phyloP scores from a whole-genome alignment of 2,888 invertebrate genomes.

The Cosmia pyralina region DNA sequence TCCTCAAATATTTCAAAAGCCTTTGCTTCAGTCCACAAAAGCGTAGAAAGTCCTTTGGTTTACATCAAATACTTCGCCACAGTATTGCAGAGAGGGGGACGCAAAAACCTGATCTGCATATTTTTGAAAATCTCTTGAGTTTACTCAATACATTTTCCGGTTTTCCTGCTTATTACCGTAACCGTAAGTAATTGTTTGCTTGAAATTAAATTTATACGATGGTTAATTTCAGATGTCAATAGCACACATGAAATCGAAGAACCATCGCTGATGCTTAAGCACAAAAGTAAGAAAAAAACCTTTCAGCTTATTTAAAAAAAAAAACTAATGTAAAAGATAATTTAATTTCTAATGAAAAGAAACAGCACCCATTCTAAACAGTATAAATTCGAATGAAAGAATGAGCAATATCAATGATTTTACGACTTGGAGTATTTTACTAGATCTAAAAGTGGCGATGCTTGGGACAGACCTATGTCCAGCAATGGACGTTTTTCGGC shows the following conservation, averaged over 20 bases:
- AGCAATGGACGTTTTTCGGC: too few relatives aligned
- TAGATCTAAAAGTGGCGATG: constrained; percentile 17
- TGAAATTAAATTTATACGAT: not conserved
- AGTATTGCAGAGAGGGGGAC: constrained; percentile 20
- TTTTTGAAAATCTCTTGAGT: constrained; percentile 14
- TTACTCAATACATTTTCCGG: constrained; percentile 1
- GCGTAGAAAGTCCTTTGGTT: constrained; percentile 52
- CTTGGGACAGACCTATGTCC: too few relatives aligned
- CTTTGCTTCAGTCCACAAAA: constrained; percentile 44
- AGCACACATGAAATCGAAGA: not conserved
- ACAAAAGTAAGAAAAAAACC: not conserved
- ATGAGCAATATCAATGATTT: constrained; percentile 26
- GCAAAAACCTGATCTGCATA: constrained; percentile 35
- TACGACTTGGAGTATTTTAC: constrained; percentile 43
- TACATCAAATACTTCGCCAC: constrained; percentile 49
- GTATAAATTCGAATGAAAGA: constrained; percentile 19
- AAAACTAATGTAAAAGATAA: not conserved
- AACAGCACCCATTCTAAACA: constrained; percentile 8
- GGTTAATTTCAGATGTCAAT: not conserved
- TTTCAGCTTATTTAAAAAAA: too few relatives aligned
- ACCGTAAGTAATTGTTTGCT: not conserved
- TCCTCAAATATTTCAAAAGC: constrained; percentile 39
- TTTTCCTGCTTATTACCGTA: not conserved
- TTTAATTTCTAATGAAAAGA: constrained; percentile 1
- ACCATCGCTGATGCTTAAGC: not conserved